Conservation (phyloP, 2,797 vertebrate species). For the Acanthopagrus latus region DNA sequence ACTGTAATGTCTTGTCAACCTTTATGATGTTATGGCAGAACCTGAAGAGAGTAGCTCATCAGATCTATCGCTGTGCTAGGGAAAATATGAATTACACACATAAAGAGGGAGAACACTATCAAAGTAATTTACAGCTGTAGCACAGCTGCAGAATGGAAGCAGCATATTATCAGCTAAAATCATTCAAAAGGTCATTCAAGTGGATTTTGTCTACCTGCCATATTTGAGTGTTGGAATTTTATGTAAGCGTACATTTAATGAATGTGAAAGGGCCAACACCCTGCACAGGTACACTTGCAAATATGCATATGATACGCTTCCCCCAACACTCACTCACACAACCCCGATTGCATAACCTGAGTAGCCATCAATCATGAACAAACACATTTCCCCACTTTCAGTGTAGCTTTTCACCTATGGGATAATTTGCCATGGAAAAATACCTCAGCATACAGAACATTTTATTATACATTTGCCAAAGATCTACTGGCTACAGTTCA, state of each 20-base stretch:
- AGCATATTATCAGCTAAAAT: not conserved
- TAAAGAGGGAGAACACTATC: not conserved
- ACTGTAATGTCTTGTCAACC: not conserved
- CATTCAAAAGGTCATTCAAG: not conserved
- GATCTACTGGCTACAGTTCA: not conserved
- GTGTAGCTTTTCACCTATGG: not conserved
- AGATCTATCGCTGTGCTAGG: not conserved
- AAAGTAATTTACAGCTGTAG: constrained; percentile 5
- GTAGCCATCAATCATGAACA: constrained; percentile 8
- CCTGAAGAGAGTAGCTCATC: not conserved
- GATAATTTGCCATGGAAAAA: not conserved
- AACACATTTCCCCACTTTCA: not conserved
- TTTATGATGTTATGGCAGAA: not conserved
- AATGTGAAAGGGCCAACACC: constrained; percentile 5
- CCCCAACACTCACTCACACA: not conserved
- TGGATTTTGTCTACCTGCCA: not conserved
- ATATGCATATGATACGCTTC: not conserved
- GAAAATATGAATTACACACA: not conserved
- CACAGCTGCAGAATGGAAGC: constrained; percentile 1
- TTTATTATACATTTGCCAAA: not conserved
- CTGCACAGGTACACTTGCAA: constrained; percentile 16
- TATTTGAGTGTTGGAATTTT: not conserved
- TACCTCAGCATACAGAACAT: not conserved
- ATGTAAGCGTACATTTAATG: not conserved
- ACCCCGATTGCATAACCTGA: constrained; percentile 23